Evolutionary conservation across 2,888 invertebrate genomes (phyloP).

Genomic region (Aethes cnicana): DNA sequence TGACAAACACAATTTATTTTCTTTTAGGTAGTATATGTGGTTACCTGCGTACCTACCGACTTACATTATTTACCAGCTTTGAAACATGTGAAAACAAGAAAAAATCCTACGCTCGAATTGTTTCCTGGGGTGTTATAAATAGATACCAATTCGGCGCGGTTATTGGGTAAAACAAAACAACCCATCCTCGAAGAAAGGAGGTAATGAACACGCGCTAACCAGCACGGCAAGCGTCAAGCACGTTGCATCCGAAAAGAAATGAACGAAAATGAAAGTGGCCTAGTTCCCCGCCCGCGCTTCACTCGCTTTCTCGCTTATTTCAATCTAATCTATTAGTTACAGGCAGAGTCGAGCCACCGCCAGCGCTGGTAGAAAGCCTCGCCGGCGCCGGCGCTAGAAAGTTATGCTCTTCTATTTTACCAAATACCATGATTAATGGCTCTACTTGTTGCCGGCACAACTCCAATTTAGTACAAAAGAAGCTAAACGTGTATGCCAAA

Average conservation of each 20-base stretch:
- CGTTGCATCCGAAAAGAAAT: slow-evolving; percentile 79
- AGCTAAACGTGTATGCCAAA: slow-evolving; percentile 35
- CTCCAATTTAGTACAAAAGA: slow-evolving; percentile 41
- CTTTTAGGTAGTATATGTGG: too few species aligned
- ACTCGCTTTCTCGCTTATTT: slow-evolving; percentile 74
- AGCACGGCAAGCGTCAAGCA: slow-evolving; percentile 65
- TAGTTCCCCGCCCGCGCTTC: slow-evolving; percentile 57
- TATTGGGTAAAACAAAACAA: slow-evolving; percentile 25
- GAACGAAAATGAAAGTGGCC: slow-evolving; percentile 82
- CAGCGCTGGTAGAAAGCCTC: slow-evolving; percentile 36
- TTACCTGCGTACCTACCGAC: too few species aligned
- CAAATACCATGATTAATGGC: slow-evolving; percentile 48
- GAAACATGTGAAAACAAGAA: too few species aligned
- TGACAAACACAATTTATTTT: too few species aligned
- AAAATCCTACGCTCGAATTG: too few species aligned
- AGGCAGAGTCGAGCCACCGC: slow-evolving; percentile 40
- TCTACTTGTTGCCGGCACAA: slow-evolving; percentile 38
- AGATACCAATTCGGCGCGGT: slow-evolving; percentile 7
- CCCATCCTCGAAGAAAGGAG: slow-evolving; percentile 57
- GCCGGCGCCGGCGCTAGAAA: slow-evolving; percentile 43
- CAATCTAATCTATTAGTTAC: slow-evolving; percentile 70
- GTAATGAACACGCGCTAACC: slow-evolving; percentile 70
- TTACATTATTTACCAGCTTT: too few species aligned
- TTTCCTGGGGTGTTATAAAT: slow-evolving; percentile 8
- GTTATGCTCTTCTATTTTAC: slow-evolving; percentile 45